phyloP scores from a whole-genome alignment of 2,797 vertebrate species.

The Sebastolobus alascanus region DNA sequence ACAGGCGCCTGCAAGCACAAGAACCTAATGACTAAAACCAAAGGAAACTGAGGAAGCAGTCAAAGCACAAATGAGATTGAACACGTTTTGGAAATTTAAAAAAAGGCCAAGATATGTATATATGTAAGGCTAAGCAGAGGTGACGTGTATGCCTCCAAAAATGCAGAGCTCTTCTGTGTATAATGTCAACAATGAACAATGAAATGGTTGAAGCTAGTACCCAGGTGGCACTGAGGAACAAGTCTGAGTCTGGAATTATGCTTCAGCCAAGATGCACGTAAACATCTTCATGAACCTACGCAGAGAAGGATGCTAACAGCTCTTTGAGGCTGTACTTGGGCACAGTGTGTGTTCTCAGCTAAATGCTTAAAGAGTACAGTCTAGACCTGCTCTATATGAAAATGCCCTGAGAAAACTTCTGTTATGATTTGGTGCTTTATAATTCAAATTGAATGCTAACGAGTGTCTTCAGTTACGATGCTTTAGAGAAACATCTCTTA shows the following conservation, averaged over 20 bases:
- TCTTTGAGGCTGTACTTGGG: no score
- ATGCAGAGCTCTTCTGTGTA: neutral
- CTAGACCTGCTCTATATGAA: no score
- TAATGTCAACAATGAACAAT: neutral
- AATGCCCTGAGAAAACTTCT: no score
- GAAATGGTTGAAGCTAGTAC: neutral
- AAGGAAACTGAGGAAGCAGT: conserved; percentile 4
- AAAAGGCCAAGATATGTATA: neutral
- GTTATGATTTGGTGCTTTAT: no score
- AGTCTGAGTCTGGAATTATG: neutral
- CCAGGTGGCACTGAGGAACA: neutral
- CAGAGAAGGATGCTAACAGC: no score
- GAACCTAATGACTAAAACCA: neutral
- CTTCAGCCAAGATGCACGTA: neutral
- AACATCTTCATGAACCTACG: neutral
- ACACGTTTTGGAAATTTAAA: neutral
- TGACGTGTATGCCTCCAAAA: neutral
- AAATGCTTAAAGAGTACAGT: no score
- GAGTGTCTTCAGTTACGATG: no score
- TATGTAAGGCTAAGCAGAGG: neutral
- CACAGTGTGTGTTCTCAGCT: no score
- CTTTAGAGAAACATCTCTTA: no score
- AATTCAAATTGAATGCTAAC: no score
- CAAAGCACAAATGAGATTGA: neutral
- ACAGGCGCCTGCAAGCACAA: neutral